These are phyloP conservation scores for Limnephilus marmoratus DNA, from an alignment of 2,888 invertebrate genomes.

Conservation along the genomic window DNA sequence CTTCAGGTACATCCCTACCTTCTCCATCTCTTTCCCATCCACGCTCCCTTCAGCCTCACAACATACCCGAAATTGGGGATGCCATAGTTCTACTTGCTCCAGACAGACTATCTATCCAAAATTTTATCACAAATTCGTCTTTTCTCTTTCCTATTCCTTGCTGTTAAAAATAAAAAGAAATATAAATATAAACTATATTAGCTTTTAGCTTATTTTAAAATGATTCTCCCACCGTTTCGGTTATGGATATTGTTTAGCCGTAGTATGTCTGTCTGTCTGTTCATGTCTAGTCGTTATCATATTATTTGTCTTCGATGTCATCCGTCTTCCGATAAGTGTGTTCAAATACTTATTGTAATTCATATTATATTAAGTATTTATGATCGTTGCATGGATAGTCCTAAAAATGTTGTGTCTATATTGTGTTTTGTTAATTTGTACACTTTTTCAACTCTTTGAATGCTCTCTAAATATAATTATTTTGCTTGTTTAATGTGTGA, in stretches of 20 bases:
- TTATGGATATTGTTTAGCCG: constrained; percentile 11
- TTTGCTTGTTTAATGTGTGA: not conserved
- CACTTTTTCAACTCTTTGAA: not conserved
- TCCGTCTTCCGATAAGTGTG: not conserved
- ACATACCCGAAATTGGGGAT: not conserved
- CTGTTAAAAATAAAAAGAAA: not conserved
- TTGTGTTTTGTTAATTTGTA: not conserved
- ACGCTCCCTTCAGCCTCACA: not conserved
- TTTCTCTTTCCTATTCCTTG: not conserved
- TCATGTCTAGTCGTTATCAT: not conserved
- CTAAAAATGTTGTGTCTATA: not conserved
- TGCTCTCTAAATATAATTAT: not conserved
- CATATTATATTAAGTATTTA: not conserved
- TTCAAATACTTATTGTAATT: not conserved
- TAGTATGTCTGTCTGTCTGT: constrained; percentile 34
- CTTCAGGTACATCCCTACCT: not conserved
- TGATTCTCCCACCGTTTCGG: constrained; percentile 27
- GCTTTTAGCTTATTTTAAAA: not conserved
- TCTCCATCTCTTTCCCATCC: not conserved
- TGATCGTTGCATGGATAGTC: not conserved
- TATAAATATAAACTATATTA: not conserved
- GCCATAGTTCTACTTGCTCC: not conserved
- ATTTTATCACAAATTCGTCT: not conserved
- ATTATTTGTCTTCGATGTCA: not conserved
- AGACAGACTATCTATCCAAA: not conserved